Conservation (phyloP, 53 echinoderm and acorn worm species). For the Apostichopus leukothele region DNA sequence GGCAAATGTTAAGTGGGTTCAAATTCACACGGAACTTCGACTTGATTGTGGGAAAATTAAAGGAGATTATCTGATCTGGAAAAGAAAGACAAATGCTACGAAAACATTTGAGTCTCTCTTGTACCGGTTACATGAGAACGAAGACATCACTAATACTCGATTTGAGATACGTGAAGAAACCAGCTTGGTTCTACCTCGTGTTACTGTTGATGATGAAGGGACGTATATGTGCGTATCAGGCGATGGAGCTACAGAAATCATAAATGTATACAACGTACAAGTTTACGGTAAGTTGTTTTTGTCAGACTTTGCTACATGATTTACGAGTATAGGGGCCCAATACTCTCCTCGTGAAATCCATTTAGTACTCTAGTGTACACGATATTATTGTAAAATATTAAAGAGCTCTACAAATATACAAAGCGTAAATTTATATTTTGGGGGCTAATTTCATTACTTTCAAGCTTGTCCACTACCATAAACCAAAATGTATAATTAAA, state of each 20-base stretch:
- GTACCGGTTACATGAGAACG: background rate
- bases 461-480: too few relatives aligned
- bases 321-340: too few relatives aligned
- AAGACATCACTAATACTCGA: background rate
- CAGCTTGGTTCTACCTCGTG: background rate
- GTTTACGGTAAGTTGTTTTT: background rate
- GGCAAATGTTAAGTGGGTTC: background rate
- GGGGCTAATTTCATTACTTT: too few relatives aligned
- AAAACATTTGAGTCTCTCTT: background rate
- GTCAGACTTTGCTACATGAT: too few relatives aligned
- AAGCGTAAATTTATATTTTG: too few relatives aligned
- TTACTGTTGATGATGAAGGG: constrained; percentile 4
- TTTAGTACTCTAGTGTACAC: too few relatives aligned
- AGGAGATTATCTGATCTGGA: background rate
- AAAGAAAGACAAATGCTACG: background rate
- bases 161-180: background rate
- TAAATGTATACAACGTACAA: background rate
- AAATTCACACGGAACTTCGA: background rate
- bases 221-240: background rate
- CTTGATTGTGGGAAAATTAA: background rate
- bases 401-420: too few relatives aligned
- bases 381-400: too few relatives aligned
- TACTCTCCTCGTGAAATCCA: too few relatives aligned
- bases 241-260: background rate
- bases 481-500: too few relatives aligned